These are phyloP conservation scores for Penaeus japonicus DNA, from an alignment of 1,140 invertebrate genomes.

Conservation along the genomic window DNA sequence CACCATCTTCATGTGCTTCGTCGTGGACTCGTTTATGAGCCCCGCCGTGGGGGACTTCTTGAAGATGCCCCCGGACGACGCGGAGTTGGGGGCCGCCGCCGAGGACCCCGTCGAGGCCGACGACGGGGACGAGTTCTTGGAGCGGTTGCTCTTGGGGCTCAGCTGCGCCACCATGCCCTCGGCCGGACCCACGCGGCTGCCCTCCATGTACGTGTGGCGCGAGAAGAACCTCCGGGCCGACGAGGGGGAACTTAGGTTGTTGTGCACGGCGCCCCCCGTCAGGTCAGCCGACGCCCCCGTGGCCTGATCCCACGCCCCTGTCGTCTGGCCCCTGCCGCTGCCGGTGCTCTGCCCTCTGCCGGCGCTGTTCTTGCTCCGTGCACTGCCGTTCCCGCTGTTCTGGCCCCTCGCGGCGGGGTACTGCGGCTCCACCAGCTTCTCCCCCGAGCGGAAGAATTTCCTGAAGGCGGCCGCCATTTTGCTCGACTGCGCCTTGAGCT, in stretches of 20 bases:
- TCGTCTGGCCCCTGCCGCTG: background rate
- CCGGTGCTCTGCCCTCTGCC: background rate
- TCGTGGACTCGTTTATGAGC: slow-evolving; percentile 8
- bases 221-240: slow-evolving; percentile 32
- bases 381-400: background rate
- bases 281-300: background rate
- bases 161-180: background rate
- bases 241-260: background rate
- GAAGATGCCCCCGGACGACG: background rate
- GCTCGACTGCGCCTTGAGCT: background rate
- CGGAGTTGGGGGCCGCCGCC: background rate
- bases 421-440: background rate
- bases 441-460: slow-evolving; percentile 8
- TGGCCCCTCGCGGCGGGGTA: background rate
- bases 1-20: slow-evolving; percentile 68
- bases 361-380: background rate
- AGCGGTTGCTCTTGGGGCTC: background rate
- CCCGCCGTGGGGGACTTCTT: background rate
- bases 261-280: background rate
- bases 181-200: slow-evolving; percentile 9
- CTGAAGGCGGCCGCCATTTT: slow-evolving; percentile 30
- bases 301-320: background rate
- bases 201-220: slow-evolving; percentile 12
- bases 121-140: background rate
- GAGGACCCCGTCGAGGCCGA: background rate